phyloP scores from a whole-genome alignment of 2,113 vertebrate species.

The Ciconia boyciana region DNA sequence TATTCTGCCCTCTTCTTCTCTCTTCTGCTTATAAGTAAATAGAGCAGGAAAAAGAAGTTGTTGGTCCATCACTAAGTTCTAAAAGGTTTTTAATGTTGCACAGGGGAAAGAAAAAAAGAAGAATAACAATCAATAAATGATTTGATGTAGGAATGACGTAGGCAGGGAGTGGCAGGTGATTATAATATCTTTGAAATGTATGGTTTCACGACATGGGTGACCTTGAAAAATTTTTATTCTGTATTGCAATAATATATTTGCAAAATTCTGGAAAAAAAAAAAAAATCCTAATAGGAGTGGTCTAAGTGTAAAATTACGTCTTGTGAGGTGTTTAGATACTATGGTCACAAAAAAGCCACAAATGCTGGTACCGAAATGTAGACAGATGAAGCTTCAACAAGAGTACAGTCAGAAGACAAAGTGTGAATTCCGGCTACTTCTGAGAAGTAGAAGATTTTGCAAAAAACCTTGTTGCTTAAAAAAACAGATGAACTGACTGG shows the following conservation, averaged over 20 bases:
- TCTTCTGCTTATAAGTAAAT: not conserved
- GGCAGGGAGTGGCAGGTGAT: not conserved
- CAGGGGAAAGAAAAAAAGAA: not conserved
- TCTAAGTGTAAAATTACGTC: not conserved
- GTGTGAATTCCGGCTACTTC: not conserved
- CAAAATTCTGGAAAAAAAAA: not conserved
- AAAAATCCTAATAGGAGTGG: not conserved
- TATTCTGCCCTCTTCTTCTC: not conserved
- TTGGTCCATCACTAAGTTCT: not conserved
- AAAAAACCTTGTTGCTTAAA: not conserved
- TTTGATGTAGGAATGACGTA: accelerated
- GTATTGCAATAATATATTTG: not conserved
- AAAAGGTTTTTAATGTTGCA: not conserved
- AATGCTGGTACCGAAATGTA: not conserved
- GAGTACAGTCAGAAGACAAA: not conserved
- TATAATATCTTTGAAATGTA: not conserved
- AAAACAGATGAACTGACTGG: not conserved
- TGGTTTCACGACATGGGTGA: not conserved
- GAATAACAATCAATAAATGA: not conserved
- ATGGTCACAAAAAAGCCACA: not conserved
- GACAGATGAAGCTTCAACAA: not conserved
- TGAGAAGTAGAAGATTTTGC: not conserved
- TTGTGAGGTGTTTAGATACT: not conserved
- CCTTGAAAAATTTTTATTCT: not conserved
- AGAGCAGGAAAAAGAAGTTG: not conserved